Evolutionary conservation across 2,797 vertebrate genomes (phyloP), one percentile per base, ranked within the genome.

Genomic region (Sebastes jordani): DNA sequence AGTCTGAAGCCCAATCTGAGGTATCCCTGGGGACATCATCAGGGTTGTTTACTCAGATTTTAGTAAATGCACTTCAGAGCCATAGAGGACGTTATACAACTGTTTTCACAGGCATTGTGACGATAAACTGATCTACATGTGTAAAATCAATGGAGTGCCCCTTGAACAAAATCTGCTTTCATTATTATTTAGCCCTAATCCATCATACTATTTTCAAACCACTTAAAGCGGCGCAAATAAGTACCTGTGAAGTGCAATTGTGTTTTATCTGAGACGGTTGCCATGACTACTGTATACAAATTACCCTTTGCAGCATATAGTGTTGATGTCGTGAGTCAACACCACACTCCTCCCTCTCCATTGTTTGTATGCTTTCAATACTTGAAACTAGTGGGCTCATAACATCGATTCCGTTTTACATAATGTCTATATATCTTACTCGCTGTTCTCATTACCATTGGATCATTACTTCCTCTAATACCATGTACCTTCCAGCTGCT

Each of bases 401-500:
- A 76, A 78, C 82, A 87, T 76, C 49, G 76, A 86, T 91, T 90
- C 88, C 81, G 86, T 86, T 88, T 86, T 91, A 73, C 83, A 86
- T 88, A 89, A 88, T 83, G 80, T 86, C 74, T 78, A 84, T 78
- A 85, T 82, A 88, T 89, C 84, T 87, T 81, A 69, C 82, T 83
- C 62, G 68, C 76, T 73, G 67, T 75, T 92, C 87, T 90, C 91
- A 94, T 94, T 93, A 92, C 83, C 73, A 82, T 23, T 82, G 91
- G 91, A 90, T 94, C 93, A 94, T 95, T 95, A 91, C 91, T 82
- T 89, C 86, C 81, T 78, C 83, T 93, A 95, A 94, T 93, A 90
- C 85, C 88, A 84, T 84, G 92, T 89, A 94, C 92, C 93, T 93
- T 86, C 90, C 88, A 91, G 92, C 89, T 89, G 79, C 85, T 92